phyloP scores from a whole-genome alignment of 2,888 invertebrate species.

The Platycheirus rosarum region DNA sequence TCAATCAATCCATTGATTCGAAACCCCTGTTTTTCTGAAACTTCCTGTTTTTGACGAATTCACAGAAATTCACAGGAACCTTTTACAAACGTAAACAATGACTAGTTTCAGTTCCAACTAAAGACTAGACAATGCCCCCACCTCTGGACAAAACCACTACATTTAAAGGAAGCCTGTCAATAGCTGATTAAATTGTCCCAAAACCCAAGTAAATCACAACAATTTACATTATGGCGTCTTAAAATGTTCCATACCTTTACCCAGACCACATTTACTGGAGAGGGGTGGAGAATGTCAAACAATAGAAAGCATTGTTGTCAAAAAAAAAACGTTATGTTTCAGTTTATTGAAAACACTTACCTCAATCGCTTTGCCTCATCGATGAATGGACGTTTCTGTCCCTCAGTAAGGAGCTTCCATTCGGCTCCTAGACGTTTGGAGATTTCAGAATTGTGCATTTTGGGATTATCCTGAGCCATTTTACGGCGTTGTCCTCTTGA shows the following conservation, averaged over 20 bases:
- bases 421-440: conserved; percentile 95
- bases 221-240: conserved; percentile 40
- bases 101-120: conserved; percentile 42
- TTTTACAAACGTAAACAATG: conserved; percentile 15
- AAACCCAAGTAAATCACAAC: conserved; percentile 49
- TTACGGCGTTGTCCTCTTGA: conserved; percentile 95
- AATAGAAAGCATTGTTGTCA: conserved; percentile 39
- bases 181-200: conserved; percentile 48
- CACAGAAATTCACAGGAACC: too few relatives aligned
- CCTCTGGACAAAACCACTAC: neutral
- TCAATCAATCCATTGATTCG: conserved; percentile 19
- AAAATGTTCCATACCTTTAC: neutral
- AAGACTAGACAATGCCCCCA: neutral
- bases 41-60: neutral
- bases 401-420: conserved; percentile 95
- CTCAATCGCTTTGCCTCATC: conserved; percentile 96
- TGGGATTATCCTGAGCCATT: conserved; percentile 97
- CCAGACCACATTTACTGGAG: neutral
- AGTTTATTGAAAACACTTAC: conserved; percentile 81
- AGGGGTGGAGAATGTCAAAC: conserved; percentile 22
- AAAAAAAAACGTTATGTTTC: neutral
- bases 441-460: conserved; percentile 95
- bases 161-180: conserved; percentile 20
- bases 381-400: conserved; percentile 96
- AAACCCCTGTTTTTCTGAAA: neutral